Percentiles rank a stretch among this genome's conserved stretches.
These are phyloP conservation scores for Stomorhina lunata DNA, from an alignment of 2,888 invertebrate species.

Conservation along the genomic window DNA sequence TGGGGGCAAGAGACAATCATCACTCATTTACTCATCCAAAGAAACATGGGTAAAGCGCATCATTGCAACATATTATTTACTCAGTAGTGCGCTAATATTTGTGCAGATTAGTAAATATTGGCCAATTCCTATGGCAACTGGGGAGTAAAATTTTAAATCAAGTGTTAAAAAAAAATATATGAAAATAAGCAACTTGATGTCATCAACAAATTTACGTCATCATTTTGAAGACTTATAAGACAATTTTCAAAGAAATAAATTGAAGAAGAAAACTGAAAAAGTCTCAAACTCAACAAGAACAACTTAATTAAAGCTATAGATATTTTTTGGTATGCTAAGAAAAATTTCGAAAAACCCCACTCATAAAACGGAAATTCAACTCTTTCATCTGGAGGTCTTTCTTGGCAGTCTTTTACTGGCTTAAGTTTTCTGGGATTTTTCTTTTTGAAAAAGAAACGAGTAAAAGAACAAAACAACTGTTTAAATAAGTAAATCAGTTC, in stretches of 20 bases:
- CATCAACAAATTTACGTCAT: conserved; percentile 65
- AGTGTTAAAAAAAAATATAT: neutral
- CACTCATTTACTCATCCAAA: conserved; percentile 41
- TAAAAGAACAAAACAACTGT: conserved; percentile 10
- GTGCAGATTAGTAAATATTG: conserved; percentile 63
- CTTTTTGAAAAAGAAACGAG: conserved; percentile 14
- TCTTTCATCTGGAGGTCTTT: conserved; percentile 39
- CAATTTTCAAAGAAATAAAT: conserved; percentile 22
- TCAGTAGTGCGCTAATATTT: conserved; percentile 65
- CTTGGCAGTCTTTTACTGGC: conserved; percentile 27
- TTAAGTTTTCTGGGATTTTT: too few relatives aligned
- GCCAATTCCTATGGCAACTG: conserved; percentile 29
- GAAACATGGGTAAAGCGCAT: conserved; percentile 52
- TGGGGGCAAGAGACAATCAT: conserved; percentile 17
- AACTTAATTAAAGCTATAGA: conserved; percentile 57
- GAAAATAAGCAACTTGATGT: conserved; percentile 47
- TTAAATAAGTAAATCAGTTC: conserved; percentile 38
- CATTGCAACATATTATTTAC: conserved; percentile 52
- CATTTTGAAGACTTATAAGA: conserved; percentile 30
- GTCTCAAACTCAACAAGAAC: conserved; percentile 35
- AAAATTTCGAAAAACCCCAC: conserved; percentile 35
- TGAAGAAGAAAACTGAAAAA: conserved; percentile 11
- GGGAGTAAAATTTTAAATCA: conserved; percentile 13
- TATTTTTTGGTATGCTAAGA: too few relatives aligned
- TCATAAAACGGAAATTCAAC: conserved; percentile 50